Evolutionary conservation across 1,140 invertebrate genomes (phyloP).

Genomic region (Drosophila sp.): DNA sequence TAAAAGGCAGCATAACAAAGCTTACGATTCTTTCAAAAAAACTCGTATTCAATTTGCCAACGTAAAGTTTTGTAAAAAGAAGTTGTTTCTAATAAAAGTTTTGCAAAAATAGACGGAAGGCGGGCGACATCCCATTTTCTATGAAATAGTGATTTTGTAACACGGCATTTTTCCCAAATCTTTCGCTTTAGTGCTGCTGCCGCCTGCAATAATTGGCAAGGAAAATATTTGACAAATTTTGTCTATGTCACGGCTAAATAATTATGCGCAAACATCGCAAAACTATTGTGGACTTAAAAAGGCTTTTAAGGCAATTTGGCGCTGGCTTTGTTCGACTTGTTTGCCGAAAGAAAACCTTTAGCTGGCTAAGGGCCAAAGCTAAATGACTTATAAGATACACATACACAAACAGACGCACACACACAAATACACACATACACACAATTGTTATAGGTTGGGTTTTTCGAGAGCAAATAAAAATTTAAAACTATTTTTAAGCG

Average conservation of each 20-base stretch:
- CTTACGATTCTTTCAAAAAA: slow-evolving; percentile 1
- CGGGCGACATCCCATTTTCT: background rate
- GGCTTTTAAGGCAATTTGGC: slow-evolving; percentile 78
- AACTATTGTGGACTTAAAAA: slow-evolving; percentile 71
- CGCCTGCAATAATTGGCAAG: slow-evolving; percentile 1
- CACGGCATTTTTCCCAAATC: background rate
- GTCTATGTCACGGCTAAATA: slow-evolving; percentile 67
- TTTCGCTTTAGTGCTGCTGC: background rate
- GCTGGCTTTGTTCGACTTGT: slow-evolving; percentile 75
- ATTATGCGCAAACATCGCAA: slow-evolving; percentile 76
- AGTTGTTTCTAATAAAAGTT: slow-evolving; percentile 13
- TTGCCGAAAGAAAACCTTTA: slow-evolving; percentile 63
- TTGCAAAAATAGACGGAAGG: background rate
- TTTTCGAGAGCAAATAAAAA: slow-evolving; percentile 69
- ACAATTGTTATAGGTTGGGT: slow-evolving; percentile 58
- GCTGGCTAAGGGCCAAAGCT: slow-evolving; percentile 56
- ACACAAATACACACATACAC: background rate
- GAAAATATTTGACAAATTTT: slow-evolving; percentile 28
- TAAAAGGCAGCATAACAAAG: slow-evolving; percentile 4
- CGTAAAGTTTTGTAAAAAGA: slow-evolving; percentile 3
- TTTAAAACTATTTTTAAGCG: slow-evolving; percentile 64
- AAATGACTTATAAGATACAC: slow-evolving; percentile 60
- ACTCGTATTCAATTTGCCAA: background rate
- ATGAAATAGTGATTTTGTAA: background rate
- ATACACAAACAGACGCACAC: slow-evolving; percentile 1